phyloP scores from a whole-genome alignment of 2,888 invertebrate species.

The Stenodera caucasica region DNA sequence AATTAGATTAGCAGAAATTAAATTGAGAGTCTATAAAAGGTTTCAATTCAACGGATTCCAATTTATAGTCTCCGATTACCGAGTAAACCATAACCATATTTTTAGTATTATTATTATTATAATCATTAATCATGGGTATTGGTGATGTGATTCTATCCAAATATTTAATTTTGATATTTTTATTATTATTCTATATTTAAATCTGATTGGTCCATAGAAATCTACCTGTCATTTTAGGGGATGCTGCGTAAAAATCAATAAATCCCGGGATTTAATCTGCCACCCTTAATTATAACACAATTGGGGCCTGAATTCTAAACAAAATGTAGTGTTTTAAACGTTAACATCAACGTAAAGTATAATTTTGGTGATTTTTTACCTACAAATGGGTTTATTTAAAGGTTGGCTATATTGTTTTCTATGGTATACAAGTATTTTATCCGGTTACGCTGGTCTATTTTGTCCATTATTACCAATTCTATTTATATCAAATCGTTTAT shows the following conservation, averaged over 20 bases:
- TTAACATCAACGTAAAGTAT: conserved; percentile 11
- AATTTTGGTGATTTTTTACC: background rate
- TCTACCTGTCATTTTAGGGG: background rate
- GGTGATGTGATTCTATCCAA: conserved; percentile 19
- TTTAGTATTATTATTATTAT: too few relatives aligned
- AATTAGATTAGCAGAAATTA: too few relatives aligned
- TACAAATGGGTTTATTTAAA: conserved; percentile 41
- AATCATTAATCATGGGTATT: conserved; percentile 2
- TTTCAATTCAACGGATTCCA: background rate
- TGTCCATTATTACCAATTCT: conserved; percentile 74
- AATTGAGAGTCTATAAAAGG: too few relatives aligned
- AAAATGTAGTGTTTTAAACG: conserved; percentile 1
- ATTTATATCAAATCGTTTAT: conserved; percentile 68
- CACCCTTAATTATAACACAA: conserved; percentile 10
- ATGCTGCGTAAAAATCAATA: background rate
- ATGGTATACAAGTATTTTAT: conserved; percentile 54
- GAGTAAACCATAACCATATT: too few relatives aligned
- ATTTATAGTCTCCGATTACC: too few relatives aligned
- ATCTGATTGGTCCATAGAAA: background rate
- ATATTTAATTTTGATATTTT: conserved; percentile 17
- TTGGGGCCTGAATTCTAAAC: background rate
- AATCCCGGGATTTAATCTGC: conserved; percentile 1
- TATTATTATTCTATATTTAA: conserved; percentile 17
- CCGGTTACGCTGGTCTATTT: conserved; percentile 61
- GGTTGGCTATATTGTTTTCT: conserved; percentile 51